Base-by-base conservation (phyloP, 2,797 vertebrate species). In the Paguma larvata region DNA sequence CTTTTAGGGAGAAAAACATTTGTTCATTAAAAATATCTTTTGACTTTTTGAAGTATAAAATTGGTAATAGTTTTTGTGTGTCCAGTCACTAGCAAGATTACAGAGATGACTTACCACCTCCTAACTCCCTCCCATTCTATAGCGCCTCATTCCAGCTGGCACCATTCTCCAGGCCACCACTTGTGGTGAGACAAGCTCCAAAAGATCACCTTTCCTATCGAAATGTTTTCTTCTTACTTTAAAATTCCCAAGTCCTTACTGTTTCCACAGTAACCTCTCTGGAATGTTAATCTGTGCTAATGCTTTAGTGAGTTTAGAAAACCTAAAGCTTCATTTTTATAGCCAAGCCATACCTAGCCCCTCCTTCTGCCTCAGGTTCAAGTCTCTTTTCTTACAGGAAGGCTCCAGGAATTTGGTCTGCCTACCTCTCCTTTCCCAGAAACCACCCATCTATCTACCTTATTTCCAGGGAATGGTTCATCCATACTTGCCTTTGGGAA, bases 381-480 rank as follows among this genome's bases (percentile, higher is more conserved):
- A 63, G 46, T 13, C 80, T 90, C 72, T 90, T 86, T 85, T n/a
- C 63, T 67, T 77, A 18, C 3, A 84, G 46, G 6, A 11, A 80
- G 77, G 30, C n/a, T 82, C 59, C 44, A 63, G 44, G n/a, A 27
- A 88, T 91, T 80, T 94, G 85, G 44, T 41, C 32, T 77, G n/a
- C 34, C 46, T 67, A 46, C 6, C 14, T 79, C n/a, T 91, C 48
- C 30, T 96, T 95, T 95, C 48, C 34, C 34, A 78, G 78, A 51
- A 85, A 72, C 82, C 25, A 15, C 44, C 14, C 13, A 80, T 46
- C 32, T 86, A 80, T 46, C 32, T 86, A 80, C 15, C 56, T 73
- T 82, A 86, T 92, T 92, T 80, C 65, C 34, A 85, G 62, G 18
- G 13, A 85, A 63, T 65, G 62, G 59, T 89, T 94, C 19, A 89